Percentiles rank a stretch among this genome's conserved stretches.
Conservation (phyloP, 2,888 invertebrate species). For the Hedya salicella region DNA sequence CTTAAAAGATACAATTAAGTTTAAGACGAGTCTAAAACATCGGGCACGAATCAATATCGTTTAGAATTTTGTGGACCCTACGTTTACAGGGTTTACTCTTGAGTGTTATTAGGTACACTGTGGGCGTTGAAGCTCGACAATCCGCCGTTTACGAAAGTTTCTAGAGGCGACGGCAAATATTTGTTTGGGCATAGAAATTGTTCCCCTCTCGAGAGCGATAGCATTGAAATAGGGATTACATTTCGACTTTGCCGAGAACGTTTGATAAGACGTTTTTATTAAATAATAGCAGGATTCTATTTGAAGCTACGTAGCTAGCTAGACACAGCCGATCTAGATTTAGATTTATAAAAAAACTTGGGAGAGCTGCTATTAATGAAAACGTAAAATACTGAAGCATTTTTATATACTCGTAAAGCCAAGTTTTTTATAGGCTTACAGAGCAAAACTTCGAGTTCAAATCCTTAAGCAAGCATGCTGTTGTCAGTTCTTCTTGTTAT, state of each 20-base stretch:
- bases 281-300: slow-evolving; percentile 36
- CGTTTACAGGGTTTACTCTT: slow-evolving; percentile 12
- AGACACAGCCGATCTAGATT: background rate
- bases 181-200: slow-evolving; percentile 64
- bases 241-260: slow-evolving; percentile 53
- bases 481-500: background rate
- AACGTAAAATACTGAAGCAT: background rate
- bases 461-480: no score
- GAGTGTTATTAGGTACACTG: slow-evolving; percentile 35
- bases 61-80: background rate
- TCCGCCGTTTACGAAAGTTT: slow-evolving; percentile 36
- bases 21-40: background rate
- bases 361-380: background rate
- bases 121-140: slow-evolving; percentile 34
- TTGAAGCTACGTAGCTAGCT: background rate
- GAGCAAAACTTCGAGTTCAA: no score
- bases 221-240: slow-evolving; percentile 59
- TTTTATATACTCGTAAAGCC: background rate
- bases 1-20: background rate
- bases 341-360: background rate
- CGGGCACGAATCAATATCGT: slow-evolving; percentile 3
- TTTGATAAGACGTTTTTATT: slow-evolving; percentile 32
- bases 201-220: slow-evolving; percentile 58
- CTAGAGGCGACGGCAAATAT: slow-evolving; percentile 62
- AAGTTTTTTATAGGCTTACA: no score